These are phyloP conservation scores for Megalonaias nervosa DNA, from an alignment of 1,140 invertebrate genomes.

Conservation along the genomic window DNA sequence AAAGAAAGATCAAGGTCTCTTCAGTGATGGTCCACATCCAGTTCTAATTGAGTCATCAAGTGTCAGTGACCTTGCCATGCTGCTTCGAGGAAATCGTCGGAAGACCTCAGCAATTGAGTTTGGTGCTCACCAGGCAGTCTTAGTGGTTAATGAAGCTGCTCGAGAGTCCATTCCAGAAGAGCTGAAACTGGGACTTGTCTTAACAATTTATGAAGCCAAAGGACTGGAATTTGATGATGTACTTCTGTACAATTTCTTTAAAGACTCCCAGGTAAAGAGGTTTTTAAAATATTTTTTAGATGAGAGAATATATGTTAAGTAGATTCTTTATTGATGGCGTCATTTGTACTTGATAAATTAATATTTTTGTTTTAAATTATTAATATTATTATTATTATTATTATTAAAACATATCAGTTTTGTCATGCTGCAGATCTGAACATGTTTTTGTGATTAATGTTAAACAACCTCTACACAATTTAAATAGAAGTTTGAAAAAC, in stretches of 20 bases:
- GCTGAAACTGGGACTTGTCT: slow-evolving; percentile 21
- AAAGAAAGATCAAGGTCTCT: slow-evolving; percentile 52
- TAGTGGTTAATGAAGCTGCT: slow-evolving; percentile 33
- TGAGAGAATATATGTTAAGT: no score
- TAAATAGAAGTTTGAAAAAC: no score
- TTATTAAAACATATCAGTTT: no score
- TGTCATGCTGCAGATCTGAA: no score
- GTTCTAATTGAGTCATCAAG: slow-evolving; percentile 49
- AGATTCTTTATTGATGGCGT: no score
- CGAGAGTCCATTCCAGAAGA: slow-evolving; percentile 18
- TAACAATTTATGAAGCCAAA: slow-evolving; percentile 46
- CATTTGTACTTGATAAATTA: no score
- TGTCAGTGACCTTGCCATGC: slow-evolving; percentile 30
- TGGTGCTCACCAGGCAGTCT: slow-evolving; percentile 44
- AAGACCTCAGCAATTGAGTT: slow-evolving; percentile 40
- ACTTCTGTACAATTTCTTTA: slow-evolving; percentile 49
- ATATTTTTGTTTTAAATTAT: no score
- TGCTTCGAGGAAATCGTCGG: slow-evolving; percentile 11
- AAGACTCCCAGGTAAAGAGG: slow-evolving; percentile 36
- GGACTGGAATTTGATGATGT: slow-evolving; percentile 51
- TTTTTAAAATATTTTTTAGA: not conserved
- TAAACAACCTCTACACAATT: no score
- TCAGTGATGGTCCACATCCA: slow-evolving; percentile 52
- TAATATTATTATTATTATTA: no score
- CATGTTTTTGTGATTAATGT: no score